A percentile compares a stretch with the other conserved stretches of the same genome.
phyloP scores from a whole-genome alignment of 2,797 vertebrate genomes.

The Otus scops region DNA sequence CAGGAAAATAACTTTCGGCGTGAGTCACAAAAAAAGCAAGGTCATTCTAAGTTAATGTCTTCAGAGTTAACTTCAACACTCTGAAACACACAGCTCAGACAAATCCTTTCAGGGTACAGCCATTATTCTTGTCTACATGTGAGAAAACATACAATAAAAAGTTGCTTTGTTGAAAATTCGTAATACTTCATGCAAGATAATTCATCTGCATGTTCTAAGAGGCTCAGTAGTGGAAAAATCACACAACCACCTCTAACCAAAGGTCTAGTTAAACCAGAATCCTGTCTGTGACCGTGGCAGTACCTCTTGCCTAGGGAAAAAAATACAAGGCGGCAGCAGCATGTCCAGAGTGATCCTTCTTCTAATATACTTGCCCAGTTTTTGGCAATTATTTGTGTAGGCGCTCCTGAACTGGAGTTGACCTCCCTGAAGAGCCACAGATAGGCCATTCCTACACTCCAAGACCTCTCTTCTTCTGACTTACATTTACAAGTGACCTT shows the following conservation, averaged over 20 bases:
- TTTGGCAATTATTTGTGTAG: background rate
- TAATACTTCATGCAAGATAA: background rate
- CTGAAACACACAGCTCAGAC: background rate
- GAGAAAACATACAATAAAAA: background rate
- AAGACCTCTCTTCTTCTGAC: background rate
- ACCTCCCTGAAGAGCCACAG: background rate
- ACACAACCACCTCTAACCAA: background rate
- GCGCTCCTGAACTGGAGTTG: background rate
- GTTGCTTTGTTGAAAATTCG: background rate
- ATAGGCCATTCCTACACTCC: background rate
- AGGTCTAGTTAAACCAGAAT: background rate
- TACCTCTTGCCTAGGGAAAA: background rate
- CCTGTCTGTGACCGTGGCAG: background rate
- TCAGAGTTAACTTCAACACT: background rate
- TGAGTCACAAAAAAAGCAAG: conserved; percentile 24
- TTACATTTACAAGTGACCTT: background rate
- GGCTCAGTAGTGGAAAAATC: background rate
- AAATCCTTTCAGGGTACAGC: background rate
- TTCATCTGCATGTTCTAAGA: background rate
- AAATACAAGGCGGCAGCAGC: background rate
- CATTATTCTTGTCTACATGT: background rate
- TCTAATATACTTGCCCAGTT: background rate
- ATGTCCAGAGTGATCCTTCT: background rate
- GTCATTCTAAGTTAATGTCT: conserved; percentile 11
- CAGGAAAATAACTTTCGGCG: background rate